A percentile compares a stretch with the other conserved stretches of the same genome.
These are phyloP conservation scores for Ectropis grisescens DNA, from an alignment of 1,140 invertebrate genomes.

Conservation along the genomic window DNA sequence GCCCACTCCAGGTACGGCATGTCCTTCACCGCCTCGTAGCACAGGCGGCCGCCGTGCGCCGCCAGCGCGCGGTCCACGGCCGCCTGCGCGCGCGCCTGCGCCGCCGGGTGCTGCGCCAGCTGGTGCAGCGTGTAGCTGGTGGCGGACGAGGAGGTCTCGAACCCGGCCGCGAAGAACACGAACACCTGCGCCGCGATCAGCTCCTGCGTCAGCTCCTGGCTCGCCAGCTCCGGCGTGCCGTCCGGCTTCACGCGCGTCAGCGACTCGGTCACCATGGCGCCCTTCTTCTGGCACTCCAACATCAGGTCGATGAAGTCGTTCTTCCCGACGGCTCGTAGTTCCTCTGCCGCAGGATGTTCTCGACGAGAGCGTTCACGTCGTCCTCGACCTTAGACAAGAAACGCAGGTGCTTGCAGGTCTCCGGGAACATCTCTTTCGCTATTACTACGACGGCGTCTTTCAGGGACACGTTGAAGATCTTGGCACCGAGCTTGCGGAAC, in stretches of 20 bases:
- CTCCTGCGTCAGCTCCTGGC: conserved; percentile 20
- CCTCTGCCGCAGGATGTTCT: conserved; percentile 15
- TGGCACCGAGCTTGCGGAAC: conserved; percentile 35
- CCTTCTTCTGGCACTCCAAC: conserved; percentile 57
- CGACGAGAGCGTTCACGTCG: conserved; percentile 13
- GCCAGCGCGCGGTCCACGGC: conserved; percentile 66
- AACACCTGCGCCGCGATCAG: conserved; percentile 66
- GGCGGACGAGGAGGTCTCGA: conserved; percentile 73
- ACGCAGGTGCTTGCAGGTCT: conserved; percentile 17
- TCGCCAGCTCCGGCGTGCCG: conserved; percentile 10
- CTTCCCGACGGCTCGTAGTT: conserved; percentile 24
- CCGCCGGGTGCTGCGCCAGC: conserved; percentile 70
- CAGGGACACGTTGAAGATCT: conserved; percentile 22
- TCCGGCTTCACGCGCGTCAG: conserved; percentile 47
- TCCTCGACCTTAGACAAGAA: conserved; percentile 11
- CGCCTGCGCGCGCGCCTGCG: conserved; percentile 68
- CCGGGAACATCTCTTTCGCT: conserved; percentile 24
- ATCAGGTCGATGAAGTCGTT: conserved; percentile 71
- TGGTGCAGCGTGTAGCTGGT: conserved; percentile 65
- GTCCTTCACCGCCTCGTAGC: conserved; percentile 50
- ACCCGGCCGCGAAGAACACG: conserved; percentile 69
- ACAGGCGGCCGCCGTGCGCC: conserved; percentile 32
- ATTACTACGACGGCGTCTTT: conserved; percentile 9
- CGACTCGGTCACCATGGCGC: conserved; percentile 29
- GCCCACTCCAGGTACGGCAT: conserved; percentile 51